Evolutionary conservation across 2,888 invertebrate species (phyloP), one percentile per base, ranked within the genome.

Genomic region (Erebia aethiops): DNA sequence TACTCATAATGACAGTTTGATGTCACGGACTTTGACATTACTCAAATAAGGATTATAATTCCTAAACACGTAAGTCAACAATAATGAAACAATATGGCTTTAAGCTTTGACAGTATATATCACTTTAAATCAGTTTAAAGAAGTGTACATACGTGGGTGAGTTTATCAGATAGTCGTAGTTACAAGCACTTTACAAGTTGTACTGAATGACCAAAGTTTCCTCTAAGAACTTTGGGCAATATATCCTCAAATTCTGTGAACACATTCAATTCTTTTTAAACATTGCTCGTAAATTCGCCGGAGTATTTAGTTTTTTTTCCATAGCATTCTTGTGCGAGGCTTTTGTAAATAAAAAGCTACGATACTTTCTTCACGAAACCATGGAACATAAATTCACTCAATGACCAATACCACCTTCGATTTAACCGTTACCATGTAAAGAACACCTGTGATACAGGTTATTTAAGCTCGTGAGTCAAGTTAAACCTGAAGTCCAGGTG

Each of bases 361-460:
- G 41, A 9, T 16, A 60, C 60, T 60, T 41, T 43, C 21, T 62
- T 62, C 49, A 49, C 49, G 14, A 62, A 2, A 49, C 21, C 13
- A 13, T 21, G 21, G 11, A 62, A 18, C 21, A 18, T 49, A 35
- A 21, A 35, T 35, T 64, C 35, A 18, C 64, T 64, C 18, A 35
- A 64, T 64, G 64, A 54, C 63, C 35, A 26, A 35, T 41, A 16
- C 52, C 52, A 64, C 10, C 35, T 64, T 41, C 11, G 16, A 64
- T 35, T 51, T 26, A 16, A 64, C 64, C 64, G 64, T 64, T 64
- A 54, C 41, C 2, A 35, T 2, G 35, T 63, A 63, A 63, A 46
- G 61, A 63, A 63, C 64, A 64, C 64, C 64, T 64, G 64, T 54
- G 52, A 41, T 35, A 64, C 64, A 11, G 52, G 64, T 64, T 64